Evolutionary conservation across 2,113 vertebrate species (phyloP).

Genomic region (Orcinus orca): DNA sequence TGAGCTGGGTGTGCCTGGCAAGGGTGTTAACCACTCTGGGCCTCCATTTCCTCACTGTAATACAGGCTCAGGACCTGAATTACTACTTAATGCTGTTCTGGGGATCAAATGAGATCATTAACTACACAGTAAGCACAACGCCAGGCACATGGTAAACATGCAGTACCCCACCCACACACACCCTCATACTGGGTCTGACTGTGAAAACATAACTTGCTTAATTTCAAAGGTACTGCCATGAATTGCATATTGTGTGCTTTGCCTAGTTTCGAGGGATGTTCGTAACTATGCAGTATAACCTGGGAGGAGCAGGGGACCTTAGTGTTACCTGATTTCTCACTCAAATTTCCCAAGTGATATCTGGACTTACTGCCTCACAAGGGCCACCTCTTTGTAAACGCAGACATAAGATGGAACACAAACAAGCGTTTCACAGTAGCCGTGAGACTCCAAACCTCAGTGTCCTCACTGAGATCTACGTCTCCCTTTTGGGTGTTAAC

Average conservation of each 20-base stretch:
- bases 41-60: not conserved
- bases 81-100: not conserved
- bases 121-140: accelerated
- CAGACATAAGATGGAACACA: not conserved
- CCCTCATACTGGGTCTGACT: not conserved
- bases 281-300: accelerated
- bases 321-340: accelerated
- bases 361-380: accelerated
- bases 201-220: accelerated
- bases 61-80: accelerated
- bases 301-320: accelerated
- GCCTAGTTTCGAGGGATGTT: accelerated
- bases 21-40: accelerated
- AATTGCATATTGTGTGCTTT: accelerated
- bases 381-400: not conserved
- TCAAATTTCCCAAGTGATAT: accelerated
- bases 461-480: accelerated
- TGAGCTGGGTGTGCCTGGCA: accelerated
- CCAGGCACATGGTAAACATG: not conserved
- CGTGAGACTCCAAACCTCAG: accelerated
- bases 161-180: not conserved
- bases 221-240: accelerated
- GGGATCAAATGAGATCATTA: not conserved
- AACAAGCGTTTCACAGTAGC: not conserved
- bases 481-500: not conserved